phyloP scores from a whole-genome alignment of 1,140 invertebrate species.

The Calliopsis andreniformis region DNA sequence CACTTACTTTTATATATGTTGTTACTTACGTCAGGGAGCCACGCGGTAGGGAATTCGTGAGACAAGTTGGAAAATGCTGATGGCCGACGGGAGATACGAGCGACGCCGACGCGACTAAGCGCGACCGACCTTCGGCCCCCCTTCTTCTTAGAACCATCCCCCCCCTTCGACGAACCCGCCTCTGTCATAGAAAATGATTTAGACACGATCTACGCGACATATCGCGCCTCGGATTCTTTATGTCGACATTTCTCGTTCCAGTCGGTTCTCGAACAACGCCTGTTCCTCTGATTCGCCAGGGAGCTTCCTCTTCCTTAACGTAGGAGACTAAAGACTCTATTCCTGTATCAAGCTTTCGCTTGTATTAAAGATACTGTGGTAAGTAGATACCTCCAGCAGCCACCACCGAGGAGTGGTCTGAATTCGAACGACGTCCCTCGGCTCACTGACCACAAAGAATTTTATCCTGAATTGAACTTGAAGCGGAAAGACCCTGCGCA shows the following conservation, averaged over 20 bases:
- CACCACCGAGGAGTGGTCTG: too few species aligned
- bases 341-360: too few species aligned
- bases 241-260: neutral
- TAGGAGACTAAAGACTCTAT: too few species aligned
- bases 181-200: conserved; percentile 61
- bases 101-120: conserved; percentile 55
- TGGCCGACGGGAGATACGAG: conserved; percentile 61
- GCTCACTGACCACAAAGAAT: too few species aligned
- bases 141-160: too few species aligned
- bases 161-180: conserved; percentile 40
- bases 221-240: conserved; percentile 24
- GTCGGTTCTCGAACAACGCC: conserved; percentile 2
- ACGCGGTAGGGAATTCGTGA: conserved; percentile 63
- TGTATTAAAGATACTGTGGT: too few species aligned
- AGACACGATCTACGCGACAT: neutral
- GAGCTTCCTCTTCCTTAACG: too few species aligned
- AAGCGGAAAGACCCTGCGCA: too few species aligned
- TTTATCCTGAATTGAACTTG: too few species aligned
- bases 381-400: too few species aligned
- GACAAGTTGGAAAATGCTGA: conserved; percentile 71
- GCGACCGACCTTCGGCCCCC: conserved; percentile 17
- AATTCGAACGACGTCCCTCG: too few species aligned
- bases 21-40: conserved; percentile 68
- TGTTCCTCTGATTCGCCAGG: neutral
- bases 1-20: conserved; percentile 79